Conservation (phyloP, 2,113 vertebrate genomes). For the Uria aalge region DNA sequence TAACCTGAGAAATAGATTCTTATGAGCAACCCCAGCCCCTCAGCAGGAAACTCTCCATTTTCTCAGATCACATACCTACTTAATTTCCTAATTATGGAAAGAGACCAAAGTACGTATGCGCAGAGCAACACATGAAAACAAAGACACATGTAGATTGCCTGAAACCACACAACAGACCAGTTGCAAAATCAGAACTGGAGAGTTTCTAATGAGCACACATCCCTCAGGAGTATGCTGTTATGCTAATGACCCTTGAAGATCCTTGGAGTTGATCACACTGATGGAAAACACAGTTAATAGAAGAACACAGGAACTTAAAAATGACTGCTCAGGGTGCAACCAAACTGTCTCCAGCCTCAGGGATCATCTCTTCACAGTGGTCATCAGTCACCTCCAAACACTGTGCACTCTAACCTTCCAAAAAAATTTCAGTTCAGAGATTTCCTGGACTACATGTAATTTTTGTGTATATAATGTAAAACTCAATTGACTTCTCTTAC, state of each 20-base stretch:
- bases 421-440: not conserved
- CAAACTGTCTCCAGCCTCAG: not conserved
- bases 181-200: not conserved
- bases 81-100: not conserved
- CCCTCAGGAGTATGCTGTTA: not conserved
- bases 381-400: not conserved
- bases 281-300: not conserved
- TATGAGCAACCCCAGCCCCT: not conserved
- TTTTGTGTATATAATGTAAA: not conserved
- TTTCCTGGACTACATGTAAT: not conserved
- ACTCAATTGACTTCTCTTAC: not conserved
- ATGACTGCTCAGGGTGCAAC: not conserved
- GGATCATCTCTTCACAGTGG: not conserved
- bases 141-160: not conserved
- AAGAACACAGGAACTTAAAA: not conserved
- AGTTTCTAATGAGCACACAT: not conserved
- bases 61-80: not conserved
- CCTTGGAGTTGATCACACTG: not conserved
- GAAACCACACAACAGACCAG: not conserved
- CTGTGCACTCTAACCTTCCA: fast-evolving
- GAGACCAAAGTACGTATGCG: not conserved
- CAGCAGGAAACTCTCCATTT: not conserved
- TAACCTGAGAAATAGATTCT: not conserved
- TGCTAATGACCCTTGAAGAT: not conserved
- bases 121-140: not conserved